Conservation (phyloP, 2,888 invertebrate species). For the Diloba caeruleocephala region DNA sequence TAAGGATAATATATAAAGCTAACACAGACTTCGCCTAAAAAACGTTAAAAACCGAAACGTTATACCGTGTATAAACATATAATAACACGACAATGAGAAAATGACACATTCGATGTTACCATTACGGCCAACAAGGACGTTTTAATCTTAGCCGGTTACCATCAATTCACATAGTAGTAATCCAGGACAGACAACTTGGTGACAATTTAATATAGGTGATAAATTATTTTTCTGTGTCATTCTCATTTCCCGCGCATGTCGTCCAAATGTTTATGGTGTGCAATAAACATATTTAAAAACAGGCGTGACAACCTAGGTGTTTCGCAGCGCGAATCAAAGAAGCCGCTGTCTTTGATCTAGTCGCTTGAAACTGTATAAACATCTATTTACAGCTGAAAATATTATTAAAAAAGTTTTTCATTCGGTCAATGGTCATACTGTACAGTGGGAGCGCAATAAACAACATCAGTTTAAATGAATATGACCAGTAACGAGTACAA, state of each 20-base stretch:
- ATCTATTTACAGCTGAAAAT: conserved; percentile 56
- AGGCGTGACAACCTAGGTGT: conserved; percentile 73
- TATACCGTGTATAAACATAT: neutral
- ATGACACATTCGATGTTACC: conserved; percentile 12
- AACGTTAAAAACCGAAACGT: too few species aligned
- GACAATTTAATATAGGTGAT: conserved; percentile 49
- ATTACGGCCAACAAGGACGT: conserved; percentile 33
- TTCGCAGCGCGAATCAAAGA: conserved; percentile 75
- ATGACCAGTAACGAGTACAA: conserved; percentile 42
- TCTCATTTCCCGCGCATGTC: conserved; percentile 41
- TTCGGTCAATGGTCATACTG: conserved; percentile 28
- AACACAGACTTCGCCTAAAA: too few species aligned
- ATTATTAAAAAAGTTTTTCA: conserved; percentile 49
- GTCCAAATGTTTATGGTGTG: conserved; percentile 54
- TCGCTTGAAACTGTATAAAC: conserved; percentile 65
- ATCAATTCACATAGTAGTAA: conserved; percentile 42
- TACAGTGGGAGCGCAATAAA: conserved; percentile 28
- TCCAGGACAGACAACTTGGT: conserved; percentile 39
- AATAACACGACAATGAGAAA: neutral
- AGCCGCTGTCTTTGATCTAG: conserved; percentile 77
- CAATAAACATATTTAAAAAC: conserved; percentile 66
- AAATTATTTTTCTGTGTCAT: conserved; percentile 44
- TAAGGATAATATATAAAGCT: too few species aligned
- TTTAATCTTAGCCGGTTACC: conserved; percentile 22
- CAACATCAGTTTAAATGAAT: conserved; percentile 47